Percentiles rank a stretch among this genome's conserved stretches.
Conservation (phyloP, 2,797 vertebrate genomes). For the Merluccius polli region DNA sequence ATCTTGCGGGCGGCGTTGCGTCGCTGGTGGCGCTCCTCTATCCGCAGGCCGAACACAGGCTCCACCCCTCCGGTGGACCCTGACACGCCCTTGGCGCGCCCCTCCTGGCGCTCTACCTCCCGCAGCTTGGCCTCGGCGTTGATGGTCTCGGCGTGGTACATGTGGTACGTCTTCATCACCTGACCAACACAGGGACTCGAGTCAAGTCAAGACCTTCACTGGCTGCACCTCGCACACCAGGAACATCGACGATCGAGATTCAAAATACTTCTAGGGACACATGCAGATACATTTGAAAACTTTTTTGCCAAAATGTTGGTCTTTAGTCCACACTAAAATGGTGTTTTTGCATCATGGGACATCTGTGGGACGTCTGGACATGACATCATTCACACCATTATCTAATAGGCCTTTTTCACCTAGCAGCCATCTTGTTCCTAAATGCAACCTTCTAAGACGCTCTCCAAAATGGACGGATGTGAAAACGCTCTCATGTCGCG, state of each 20-base stretch:
- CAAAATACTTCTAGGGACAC: background rate
- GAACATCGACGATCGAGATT: background rate
- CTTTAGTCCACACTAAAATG: too few species aligned
- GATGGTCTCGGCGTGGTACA: slow-evolving; percentile 95
- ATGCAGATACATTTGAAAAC: too few species aligned
- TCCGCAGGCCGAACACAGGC: slow-evolving; percentile 88
- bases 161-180: slow-evolving; percentile 99
- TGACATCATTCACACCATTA: too few species aligned
- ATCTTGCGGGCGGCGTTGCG: slow-evolving; percentile 97
- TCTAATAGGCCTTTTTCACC: too few species aligned
- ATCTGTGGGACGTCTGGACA: too few species aligned
- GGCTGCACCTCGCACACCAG: background rate
- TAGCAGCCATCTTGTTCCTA: too few species aligned
- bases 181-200: slow-evolving; percentile 48
- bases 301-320: too few species aligned
- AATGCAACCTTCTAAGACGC: too few species aligned
- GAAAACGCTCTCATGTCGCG: too few species aligned
- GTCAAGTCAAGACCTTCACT: background rate
- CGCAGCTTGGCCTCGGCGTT: slow-evolving; percentile 94
- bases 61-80: slow-evolving; percentile 79
- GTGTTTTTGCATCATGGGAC: too few species aligned
- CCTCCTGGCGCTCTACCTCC: slow-evolving; percentile 95
- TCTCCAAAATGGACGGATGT: too few species aligned
- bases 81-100: slow-evolving; percentile 76
- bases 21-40: slow-evolving; percentile 94